phyloP scores from a whole-genome alignment of 2,888 invertebrate genomes.

The Tridacna crocea region DNA sequence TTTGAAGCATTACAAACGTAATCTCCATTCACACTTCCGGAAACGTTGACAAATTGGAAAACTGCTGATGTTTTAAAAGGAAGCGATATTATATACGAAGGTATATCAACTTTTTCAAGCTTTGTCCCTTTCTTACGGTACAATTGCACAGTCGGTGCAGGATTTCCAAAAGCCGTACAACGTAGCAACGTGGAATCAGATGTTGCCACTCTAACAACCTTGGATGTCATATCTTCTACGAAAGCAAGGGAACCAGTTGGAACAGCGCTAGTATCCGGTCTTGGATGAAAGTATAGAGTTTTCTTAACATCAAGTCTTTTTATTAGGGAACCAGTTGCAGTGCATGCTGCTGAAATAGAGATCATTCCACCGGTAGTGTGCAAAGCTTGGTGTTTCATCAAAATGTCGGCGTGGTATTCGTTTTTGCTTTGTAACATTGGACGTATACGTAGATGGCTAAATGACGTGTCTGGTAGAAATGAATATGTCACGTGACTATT shows the following conservation, averaged over 20 bases:
- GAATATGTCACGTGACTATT: conserved; percentile 35
- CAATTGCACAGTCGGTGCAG: conserved; percentile 32
- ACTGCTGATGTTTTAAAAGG: conserved; percentile 34
- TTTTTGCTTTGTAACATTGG: conserved; percentile 1
- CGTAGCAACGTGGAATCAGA: conserved; percentile 25
- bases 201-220: conserved; percentile 4
- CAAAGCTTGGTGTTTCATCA: conserved; percentile 27
- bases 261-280: conserved; percentile 21
- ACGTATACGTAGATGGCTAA: conserved; percentile 7
- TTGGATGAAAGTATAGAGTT: conserved; percentile 27
- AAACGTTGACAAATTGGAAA: conserved; percentile 47
- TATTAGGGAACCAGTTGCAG: conserved; percentile 23
- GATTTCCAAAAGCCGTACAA: conserved; percentile 47
- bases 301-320: conserved; percentile 34
- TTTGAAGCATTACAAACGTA: conserved; percentile 44
- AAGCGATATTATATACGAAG: conserved; percentile 35
- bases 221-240: neutral
- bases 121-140: conserved; percentile 6
- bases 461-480: conserved; percentile 39
- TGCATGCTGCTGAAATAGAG: conserved; percentile 38
- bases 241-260: conserved; percentile 20
- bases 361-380: conserved; percentile 38
- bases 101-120: conserved; percentile 13
- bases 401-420: conserved; percentile 47
- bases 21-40: conserved; percentile 12